Base-by-base conservation (phyloP, 1,140 invertebrate genomes). In the Periplaneta americana region DNA sequence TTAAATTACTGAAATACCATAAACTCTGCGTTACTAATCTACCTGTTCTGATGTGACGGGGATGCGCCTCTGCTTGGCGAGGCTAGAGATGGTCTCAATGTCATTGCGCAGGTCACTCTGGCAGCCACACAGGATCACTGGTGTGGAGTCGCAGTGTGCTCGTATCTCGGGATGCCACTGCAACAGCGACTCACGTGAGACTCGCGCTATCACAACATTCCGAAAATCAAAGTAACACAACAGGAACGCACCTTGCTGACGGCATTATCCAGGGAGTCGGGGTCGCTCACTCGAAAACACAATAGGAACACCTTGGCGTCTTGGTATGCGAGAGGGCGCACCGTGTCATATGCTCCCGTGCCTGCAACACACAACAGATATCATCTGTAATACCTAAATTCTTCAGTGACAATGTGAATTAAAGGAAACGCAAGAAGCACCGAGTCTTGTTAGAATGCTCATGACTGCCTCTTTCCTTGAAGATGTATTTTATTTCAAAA, bases 151-250 rank as follows among this genome's bases (percentile, higher is more conserved):
- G 82, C 92, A 92, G 83, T 94, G 92, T n/a, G 91, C 91, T 77
- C 91, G 89, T 5, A 94, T 91, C 87, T 94, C 93, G 82, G 91
- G 91, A 86, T 91, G 92, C 93, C 93, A 94, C 91, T 92, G 88
- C 1, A 87, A 79, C 28, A 75, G 2, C 39, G 28, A 28, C 22
- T 66, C 48, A 66, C 22, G 28, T 9, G 13, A 66, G 4, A 28
- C 28, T 66, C 48, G 28, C 48, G 22, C 2, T n/a, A 28, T n/a
- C 28, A n/a, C 22, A 66, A 66, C n/a, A 28, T n/a, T n/a, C n/a
- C n/a, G n/a, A n/a, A n/a, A n/a, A n/a, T n/a, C n/a, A n/a, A n/a
- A n/a, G n/a, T n/a, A n/a, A n/a, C 48, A 66, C n/a, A 66, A 17
- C 11, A n/a, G 5, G 6, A 22, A 66, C 48, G 84, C 87, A 92